phyloP scores from a whole-genome alignment of 1,140 invertebrate genomes.

The Ceratosolen solmsi region DNA sequence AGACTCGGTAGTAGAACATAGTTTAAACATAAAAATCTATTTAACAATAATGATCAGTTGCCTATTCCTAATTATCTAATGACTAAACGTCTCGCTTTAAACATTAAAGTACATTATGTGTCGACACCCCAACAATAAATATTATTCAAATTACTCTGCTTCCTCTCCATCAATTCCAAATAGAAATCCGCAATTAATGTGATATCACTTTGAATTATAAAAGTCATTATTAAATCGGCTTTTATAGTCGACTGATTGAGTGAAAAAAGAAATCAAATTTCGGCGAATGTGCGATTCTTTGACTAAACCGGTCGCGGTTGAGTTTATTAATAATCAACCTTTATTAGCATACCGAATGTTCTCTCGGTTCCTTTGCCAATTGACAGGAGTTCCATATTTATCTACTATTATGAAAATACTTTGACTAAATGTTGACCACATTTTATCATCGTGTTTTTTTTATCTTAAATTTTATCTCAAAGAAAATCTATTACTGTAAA shows the following conservation, averaged over 20 bases:
- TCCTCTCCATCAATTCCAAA: neutral
- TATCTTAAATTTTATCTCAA: too few species aligned
- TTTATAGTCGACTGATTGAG: neutral
- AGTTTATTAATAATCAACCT: neutral
- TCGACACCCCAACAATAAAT: too few species aligned
- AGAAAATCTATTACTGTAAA: too few species aligned
- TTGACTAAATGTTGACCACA: neutral
- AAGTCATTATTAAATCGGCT: neutral
- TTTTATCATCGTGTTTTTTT: neutral
- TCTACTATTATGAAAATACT: neutral
- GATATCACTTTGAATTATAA: neutral
- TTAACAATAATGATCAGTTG: neutral
- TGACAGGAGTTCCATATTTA: neutral
- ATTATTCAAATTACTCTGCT: neutral
- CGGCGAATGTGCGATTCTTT: neutral
- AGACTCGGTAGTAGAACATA: too few species aligned
- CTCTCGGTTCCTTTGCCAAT: neutral
- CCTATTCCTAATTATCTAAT: neutral
- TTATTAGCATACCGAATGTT: conserved; percentile 32
- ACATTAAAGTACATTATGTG: neutral
- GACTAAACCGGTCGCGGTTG: neutral
- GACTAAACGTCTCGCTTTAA: too few species aligned
- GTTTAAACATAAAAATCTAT: too few species aligned
- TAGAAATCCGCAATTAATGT: neutral
- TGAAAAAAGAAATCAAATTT: conserved; percentile 26